Base-by-base conservation (phyloP, 2,888 invertebrate species). In the Bombylius discolor region DNA sequence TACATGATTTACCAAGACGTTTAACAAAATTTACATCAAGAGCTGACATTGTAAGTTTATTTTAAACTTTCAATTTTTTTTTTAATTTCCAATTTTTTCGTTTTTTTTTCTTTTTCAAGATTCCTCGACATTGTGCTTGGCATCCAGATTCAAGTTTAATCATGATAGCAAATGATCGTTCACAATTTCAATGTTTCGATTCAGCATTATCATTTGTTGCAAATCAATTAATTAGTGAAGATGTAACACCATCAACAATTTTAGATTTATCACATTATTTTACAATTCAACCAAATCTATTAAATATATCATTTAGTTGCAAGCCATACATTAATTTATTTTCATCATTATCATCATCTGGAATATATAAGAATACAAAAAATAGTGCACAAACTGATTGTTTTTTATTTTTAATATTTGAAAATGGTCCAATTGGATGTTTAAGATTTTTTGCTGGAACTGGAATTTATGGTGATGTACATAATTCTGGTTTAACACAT, bases 151-250 rank as follows among this genome's bases (percentile, higher is more conserved):
- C 85, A 42, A 81, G 82, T 42, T 66, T 88, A 55, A 78, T 85
- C 34, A 78, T 83, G 58, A 79, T 86, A 33, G 80, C 81, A 45
- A 87, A 87, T 67, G 82, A 84, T 64, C 77, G 81, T 59, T 85
- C 87, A 6, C 85, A 87, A 66, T 75, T 88, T 58, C 85, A 88
- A 71, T 83, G 85, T 67, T 87, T 83, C 67, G 89, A 89, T 67
- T 76, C 84, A 60, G 83, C 87, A 4, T 73, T 89, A 57, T 79
- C 81, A 33, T 80, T 81, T 56, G 73, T 89, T 50, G 81, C 80
- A 63, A 79, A 81, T 63, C 85, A 87, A 67, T 72, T 86, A 52
- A 71, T 82, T 36, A 79, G 79, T 56, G 87, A 87, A 69, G 84
- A 85, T 64, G 75, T 79, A 12, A 77, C 78, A 12, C 79, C 82